A percentile compares a stretch with the other conserved stretches of the same genome.
Conservation (phyloP, 92 coral and sea anemone species). For the Heliopora coerulea region DNA sequence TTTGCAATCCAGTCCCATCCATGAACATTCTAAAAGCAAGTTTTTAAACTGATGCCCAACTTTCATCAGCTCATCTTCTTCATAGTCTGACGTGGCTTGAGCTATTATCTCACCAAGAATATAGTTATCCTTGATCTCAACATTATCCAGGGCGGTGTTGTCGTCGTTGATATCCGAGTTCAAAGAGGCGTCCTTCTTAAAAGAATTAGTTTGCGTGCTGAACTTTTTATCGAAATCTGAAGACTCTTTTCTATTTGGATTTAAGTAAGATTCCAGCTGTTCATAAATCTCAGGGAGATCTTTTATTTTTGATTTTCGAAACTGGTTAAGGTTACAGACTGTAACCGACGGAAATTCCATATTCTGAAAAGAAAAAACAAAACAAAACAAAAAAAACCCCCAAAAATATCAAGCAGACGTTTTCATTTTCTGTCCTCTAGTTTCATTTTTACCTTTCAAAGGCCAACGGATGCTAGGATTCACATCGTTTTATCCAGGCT, state of each 20-base stretch:
- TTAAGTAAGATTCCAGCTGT: neutral
- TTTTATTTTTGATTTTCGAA: slow-evolving; percentile 6
- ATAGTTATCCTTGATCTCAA: neutral
- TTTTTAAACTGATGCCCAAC: slow-evolving; percentile 56
- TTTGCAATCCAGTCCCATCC: slow-evolving; percentile 48
- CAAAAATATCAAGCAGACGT: neutral
- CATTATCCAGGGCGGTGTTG: neutral
- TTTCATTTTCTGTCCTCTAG: too few relatives aligned
- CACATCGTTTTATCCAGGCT: too few relatives aligned
- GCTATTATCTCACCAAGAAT: neutral
- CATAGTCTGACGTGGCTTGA: neutral
- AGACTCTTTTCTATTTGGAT: slow-evolving; percentile 9
- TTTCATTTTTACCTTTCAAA: too few relatives aligned
- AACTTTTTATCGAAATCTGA: slow-evolving; percentile 1
- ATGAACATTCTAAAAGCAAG: slow-evolving; percentile 46
- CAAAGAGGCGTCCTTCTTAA: slow-evolving; percentile 3
- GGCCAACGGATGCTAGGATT: too few relatives aligned
- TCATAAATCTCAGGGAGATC: neutral
- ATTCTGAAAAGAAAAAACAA: slow-evolving; percentile 34
- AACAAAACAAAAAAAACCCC: neutral
- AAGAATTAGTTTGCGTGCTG: neutral
- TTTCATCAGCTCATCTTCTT: neutral
- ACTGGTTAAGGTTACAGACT: slow-evolving; percentile 58
- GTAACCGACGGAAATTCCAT: slow-evolving; percentile 60
- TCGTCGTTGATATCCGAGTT: slow-evolving; percentile 3